A percentile compares a stretch with the other conserved stretches of the same genome.
Conservation (phyloP, 37 sponge, comb jelly and placozoan species). For the Oscarella lobularis region DNA sequence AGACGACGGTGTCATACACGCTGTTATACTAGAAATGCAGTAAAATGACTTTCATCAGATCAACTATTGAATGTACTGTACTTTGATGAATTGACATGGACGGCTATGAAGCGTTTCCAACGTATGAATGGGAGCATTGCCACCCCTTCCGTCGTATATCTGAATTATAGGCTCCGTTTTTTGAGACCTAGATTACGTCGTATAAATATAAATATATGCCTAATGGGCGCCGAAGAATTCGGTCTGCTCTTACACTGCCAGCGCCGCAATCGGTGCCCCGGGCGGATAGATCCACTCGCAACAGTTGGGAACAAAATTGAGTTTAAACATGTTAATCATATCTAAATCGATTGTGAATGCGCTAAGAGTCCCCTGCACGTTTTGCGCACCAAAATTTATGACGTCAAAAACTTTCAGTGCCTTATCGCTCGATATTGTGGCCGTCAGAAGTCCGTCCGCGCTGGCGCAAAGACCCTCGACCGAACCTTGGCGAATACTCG, state of each 20-base stretch:
- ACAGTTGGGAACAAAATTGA: conserved; percentile 52
- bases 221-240: background rate
- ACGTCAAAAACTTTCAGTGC: conserved; percentile 92
- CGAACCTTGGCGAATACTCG: conserved; percentile 23
- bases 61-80: too few relatives aligned
- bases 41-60: conserved; percentile 2
- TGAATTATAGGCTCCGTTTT: conserved; percentile 32
- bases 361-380: background rate
- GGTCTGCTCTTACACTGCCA: conserved; percentile 22
- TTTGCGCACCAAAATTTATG: conserved; percentile 73
- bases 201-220: too few relatives aligned
- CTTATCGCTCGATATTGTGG: conserved; percentile 69
- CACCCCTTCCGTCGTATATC: conserved; percentile 57
- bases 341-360: conserved; percentile 21
- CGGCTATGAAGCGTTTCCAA: background rate
- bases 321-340: conserved; percentile 92
- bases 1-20: conserved; percentile 61
- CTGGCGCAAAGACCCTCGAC: conserved; percentile 53
- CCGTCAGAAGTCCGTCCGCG: conserved; percentile 62
- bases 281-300: conserved; percentile 71
- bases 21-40: conserved; percentile 14
- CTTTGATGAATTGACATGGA: background rate
- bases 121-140: conserved; percentile 4
- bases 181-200: conserved; percentile 25
- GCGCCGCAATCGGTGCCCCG: conserved; percentile 39